Conservation (phyloP, 2,113 vertebrate genomes). For the Falcunculus frontatus region DNA sequence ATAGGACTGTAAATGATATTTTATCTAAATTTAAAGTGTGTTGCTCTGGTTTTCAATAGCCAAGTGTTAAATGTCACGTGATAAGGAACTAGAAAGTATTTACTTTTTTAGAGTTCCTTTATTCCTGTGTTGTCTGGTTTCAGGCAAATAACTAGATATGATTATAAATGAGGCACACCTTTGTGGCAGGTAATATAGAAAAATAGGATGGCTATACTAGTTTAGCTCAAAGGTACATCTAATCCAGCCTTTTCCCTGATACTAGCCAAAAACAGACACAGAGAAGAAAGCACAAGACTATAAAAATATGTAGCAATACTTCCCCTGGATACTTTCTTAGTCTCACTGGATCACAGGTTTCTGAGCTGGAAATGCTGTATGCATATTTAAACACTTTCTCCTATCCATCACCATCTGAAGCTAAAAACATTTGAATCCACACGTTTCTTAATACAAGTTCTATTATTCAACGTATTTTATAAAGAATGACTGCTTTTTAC, state of each 20-base stretch:
- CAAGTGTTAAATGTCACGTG: not conserved
- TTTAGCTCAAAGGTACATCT: not conserved
- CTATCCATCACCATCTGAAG: not conserved
- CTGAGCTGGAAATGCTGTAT: not conserved
- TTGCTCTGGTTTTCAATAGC: not conserved
- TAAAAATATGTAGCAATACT: not conserved
- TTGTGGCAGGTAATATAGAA: not conserved
- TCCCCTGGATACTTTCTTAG: not conserved
- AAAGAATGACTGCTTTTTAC: not conserved
- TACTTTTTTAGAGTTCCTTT: not conserved
- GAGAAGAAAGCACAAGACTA: not conserved
- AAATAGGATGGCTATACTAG: not conserved
- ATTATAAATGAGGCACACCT: not conserved
- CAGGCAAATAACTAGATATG: not conserved
- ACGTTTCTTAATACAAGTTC: not conserved
- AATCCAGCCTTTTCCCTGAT: not conserved
- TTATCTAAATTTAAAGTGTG: not conserved
- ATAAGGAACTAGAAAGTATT: not conserved
- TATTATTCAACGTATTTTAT: not conserved
- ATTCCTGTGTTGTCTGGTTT: not conserved
- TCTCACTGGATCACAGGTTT: not conserved
- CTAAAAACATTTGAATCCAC: not conserved
- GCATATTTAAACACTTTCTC: not conserved
- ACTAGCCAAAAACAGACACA: not conserved
- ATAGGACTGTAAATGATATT: not conserved